Evolutionary conservation across 2,888 invertebrate genomes (phyloP).

Genomic region (Epinotia bilunana): DNA sequence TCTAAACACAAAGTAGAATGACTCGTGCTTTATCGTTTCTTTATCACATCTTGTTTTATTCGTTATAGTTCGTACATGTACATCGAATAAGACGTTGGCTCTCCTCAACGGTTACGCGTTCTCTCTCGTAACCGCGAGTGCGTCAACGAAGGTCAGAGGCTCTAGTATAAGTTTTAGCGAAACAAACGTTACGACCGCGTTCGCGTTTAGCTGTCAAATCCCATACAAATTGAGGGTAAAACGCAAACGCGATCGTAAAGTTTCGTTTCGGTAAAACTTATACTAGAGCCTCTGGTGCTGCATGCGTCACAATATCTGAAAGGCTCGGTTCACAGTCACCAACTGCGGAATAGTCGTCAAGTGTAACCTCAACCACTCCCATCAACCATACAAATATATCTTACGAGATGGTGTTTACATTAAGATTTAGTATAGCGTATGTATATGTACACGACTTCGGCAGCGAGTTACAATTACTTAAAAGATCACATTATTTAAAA

Average conservation of each 20-base stretch:
- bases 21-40: background rate
- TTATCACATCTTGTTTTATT: background rate
- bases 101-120: conserved; percentile 1
- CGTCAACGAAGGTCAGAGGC: too few relatives aligned
- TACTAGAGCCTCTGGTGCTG: too few relatives aligned
- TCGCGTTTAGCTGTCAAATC: too few relatives aligned
- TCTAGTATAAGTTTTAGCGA: too few relatives aligned
- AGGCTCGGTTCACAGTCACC: background rate
- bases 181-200: too few relatives aligned
- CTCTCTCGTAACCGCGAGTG: background rate
- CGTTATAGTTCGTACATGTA: background rate
- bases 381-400: background rate
- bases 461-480: too few relatives aligned
- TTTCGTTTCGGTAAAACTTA: too few relatives aligned
- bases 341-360: background rate
- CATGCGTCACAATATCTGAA: background rate
- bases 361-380: background rate
- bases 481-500: too few relatives aligned
- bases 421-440: conserved; percentile 2
- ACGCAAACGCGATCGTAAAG: too few relatives aligned
- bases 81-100: background rate
- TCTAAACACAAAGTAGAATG: too few relatives aligned
- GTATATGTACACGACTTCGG: too few relatives aligned
- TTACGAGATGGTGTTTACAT: background rate
- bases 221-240: too few relatives aligned